A percentile compares a stretch with the other conserved stretches of the same genome.
Conservation (phyloP, 2,797 vertebrate species). For the Amblyraja radiata region DNA sequence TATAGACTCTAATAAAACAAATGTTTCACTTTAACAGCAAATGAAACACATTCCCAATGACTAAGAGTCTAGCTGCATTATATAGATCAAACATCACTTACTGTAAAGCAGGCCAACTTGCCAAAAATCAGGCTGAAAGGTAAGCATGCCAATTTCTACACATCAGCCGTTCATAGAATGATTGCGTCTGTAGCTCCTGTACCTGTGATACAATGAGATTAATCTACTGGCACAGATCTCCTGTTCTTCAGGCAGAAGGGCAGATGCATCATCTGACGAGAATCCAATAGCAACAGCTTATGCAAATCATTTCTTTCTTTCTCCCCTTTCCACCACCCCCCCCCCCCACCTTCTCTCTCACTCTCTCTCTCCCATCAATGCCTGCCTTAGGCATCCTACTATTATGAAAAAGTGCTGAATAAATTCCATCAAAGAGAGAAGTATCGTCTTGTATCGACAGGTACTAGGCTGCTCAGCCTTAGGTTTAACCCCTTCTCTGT, state of each 20-base stretch:
- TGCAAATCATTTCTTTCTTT: constrained; percentile 40
- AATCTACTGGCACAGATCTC: not conserved
- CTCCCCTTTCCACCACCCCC: not conserved
- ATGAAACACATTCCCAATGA: not conserved
- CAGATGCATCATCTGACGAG: not conserved
- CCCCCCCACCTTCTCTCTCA: not conserved
- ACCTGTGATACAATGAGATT: constrained; percentile 12
- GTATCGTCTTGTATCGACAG: not conserved
- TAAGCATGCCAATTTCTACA: not conserved
- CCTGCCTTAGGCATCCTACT: not conserved
- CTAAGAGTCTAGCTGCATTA: not conserved
- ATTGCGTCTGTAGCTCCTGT: not conserved
- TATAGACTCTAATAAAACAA: not conserved
- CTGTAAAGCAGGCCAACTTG: constrained; percentile 20
- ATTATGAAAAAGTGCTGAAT: not conserved
- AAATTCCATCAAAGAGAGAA: not conserved
- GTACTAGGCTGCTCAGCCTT: not conserved
- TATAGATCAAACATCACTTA: not conserved
- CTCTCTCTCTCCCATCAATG: not conserved
- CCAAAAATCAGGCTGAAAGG: not conserved
- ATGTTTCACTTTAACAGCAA: not conserved
- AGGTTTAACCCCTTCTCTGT: not conserved
- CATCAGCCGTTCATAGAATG: not conserved
- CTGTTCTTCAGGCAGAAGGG: constrained; percentile 1
- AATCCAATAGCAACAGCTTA: constrained; percentile 42